phyloP scores from a whole-genome alignment of 1,140 invertebrate genomes.

The Caligus rogercresseyi region DNA sequence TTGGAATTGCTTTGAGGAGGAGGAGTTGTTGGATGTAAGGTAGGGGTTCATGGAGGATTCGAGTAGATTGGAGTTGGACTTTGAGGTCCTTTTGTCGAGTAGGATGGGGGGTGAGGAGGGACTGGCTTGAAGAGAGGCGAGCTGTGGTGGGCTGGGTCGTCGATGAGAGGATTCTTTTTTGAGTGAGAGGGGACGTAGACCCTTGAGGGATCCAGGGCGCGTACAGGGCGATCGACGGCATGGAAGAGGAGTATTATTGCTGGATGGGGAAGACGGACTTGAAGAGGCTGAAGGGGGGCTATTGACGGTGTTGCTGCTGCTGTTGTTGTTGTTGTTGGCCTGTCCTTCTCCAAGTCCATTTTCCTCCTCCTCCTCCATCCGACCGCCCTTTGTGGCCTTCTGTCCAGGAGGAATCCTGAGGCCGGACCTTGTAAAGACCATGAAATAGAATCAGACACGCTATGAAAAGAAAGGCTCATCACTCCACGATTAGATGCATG shows the following conservation, averaged over 20 bases:
- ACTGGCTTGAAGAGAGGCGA: background rate
- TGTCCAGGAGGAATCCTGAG: background rate
- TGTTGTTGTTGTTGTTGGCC: background rate
- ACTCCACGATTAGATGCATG: too few relatives aligned
- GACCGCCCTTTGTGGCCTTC: background rate
- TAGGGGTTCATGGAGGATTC: background rate
- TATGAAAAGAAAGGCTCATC: too few relatives aligned
- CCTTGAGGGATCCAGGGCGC: background rate
- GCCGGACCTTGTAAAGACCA: too few relatives aligned
- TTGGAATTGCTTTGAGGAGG: background rate
- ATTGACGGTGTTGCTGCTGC: background rate
- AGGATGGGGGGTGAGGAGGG: background rate
- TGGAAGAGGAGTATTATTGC: too few relatives aligned
- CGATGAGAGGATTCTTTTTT: background rate
- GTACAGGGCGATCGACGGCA: background rate
- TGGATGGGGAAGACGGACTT: too few relatives aligned
- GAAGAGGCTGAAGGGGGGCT: background rate
- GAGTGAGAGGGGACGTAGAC: background rate
- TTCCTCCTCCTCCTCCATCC: background rate
- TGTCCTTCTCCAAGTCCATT: background rate
- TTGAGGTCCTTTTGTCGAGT: background rate
- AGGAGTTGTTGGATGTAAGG: background rate
- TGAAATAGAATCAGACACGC: background rate
- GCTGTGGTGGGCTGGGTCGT: background rate
- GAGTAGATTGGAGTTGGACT: background rate